A percentile compares a stretch with the other conserved stretches of the same genome.
Conservation (phyloP, 2,888 invertebrate genomes). For the Bruchidius siliquastri region DNA sequence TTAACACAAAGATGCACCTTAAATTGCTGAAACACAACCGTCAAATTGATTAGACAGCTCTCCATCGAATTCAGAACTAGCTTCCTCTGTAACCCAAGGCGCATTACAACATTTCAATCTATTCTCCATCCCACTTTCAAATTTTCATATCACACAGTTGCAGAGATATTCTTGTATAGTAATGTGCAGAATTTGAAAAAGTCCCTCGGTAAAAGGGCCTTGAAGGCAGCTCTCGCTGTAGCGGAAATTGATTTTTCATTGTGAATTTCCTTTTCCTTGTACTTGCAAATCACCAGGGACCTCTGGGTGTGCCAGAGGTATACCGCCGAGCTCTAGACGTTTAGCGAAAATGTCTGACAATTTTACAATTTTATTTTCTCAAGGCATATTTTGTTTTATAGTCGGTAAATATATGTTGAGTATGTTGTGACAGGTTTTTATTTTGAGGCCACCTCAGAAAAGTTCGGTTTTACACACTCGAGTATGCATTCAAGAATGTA, state of each 20-base stretch:
- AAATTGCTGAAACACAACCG: neutral
- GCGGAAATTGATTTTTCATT: conserved; percentile 23
- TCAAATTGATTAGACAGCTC: neutral
- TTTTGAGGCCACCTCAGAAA: no score
- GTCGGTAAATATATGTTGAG: neutral
- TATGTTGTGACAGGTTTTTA: neutral
- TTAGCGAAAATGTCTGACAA: neutral
- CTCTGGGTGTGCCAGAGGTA: neutral
- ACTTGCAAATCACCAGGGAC: conserved; percentile 2
- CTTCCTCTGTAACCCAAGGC: neutral
- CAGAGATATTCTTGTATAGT: neutral
- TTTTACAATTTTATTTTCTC: neutral
- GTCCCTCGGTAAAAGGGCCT: neutral
- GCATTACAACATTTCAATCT: neutral
- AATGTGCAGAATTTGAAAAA: neutral
- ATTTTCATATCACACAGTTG: neutral
- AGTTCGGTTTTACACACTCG: no score
- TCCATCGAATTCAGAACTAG: neutral
- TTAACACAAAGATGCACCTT: no score
- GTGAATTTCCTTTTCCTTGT: conserved; percentile 21
- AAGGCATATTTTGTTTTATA: neutral
- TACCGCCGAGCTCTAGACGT: neutral
- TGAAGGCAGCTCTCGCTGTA: neutral
- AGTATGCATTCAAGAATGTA: no score
- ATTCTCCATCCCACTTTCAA: neutral